Conservation (phyloP, 2,797 vertebrate genomes). For the Sebastes minor region DNA sequence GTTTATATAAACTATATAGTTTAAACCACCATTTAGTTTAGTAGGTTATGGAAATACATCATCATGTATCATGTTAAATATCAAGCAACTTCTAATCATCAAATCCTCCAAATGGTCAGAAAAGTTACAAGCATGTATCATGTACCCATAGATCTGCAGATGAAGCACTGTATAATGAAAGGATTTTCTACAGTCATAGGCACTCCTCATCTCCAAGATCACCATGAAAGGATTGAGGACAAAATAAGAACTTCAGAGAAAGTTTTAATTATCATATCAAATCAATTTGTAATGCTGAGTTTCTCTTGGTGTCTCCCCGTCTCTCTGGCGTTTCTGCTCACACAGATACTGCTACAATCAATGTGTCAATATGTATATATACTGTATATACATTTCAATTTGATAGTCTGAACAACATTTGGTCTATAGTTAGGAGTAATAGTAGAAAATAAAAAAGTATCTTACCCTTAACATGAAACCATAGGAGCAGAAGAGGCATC, state of each 20-base stretch:
- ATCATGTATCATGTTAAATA: neutral
- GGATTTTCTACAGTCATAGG: neutral
- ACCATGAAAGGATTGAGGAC: neutral
- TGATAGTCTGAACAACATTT: neutral
- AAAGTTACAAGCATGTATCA: neutral
- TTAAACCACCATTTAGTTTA: too few species aligned
- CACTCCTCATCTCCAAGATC: neutral
- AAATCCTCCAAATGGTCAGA: neutral
- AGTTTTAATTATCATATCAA: neutral
- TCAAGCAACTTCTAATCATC: neutral
- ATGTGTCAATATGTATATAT: neutral
- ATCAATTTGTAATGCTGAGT: neutral
- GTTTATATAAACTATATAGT: neutral
- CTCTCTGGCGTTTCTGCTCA: neutral
- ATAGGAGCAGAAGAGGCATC: conserved; percentile 14
- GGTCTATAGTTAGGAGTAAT: neutral
- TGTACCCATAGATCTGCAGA: neutral
- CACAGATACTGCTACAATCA: neutral
- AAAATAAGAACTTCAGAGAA: neutral
- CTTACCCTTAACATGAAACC: conserved; percentile 52
- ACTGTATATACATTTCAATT: neutral
- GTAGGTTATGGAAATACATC: neutral
- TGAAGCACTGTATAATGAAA: neutral
- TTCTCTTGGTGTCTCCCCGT: neutral
- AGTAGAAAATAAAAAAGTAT: neutral